Conservation (phyloP, 2,888 invertebrate species). For the Amphimallon solstitiale region DNA sequence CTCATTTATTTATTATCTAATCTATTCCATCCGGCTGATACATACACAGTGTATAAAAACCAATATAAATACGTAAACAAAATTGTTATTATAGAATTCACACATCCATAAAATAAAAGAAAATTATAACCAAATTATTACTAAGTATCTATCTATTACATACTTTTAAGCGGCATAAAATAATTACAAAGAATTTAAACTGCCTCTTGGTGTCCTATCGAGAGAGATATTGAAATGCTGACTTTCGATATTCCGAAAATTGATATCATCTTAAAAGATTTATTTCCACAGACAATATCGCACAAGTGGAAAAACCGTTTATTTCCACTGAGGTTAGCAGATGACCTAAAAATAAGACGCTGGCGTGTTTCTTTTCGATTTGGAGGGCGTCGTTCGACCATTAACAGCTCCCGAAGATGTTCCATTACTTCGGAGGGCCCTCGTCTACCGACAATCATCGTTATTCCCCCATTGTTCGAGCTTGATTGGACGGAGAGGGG, state of each 20-base stretch:
- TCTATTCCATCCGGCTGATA: too few relatives aligned
- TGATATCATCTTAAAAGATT: background rate
- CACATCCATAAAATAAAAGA: too few relatives aligned
- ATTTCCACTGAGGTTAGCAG: constrained; percentile 14
- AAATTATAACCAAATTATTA: too few relatives aligned
- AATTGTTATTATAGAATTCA: too few relatives aligned
- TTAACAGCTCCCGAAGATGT: constrained; percentile 61
- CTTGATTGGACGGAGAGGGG: constrained; percentile 56
- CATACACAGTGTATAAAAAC: too few relatives aligned
- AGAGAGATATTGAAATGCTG: too few relatives aligned
- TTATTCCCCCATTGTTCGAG: constrained; percentile 61
- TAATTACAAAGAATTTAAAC: too few relatives aligned
- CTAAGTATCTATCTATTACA: too few relatives aligned
- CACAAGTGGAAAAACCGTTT: constrained; percentile 19
- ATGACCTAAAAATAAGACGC: constrained; percentile 32
- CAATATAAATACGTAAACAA: too few relatives aligned
- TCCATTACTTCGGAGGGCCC: constrained; percentile 59
- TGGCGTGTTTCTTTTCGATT: constrained; percentile 21
- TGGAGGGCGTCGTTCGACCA: constrained; percentile 54
- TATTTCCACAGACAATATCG: constrained; percentile 12
- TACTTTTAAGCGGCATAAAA: too few relatives aligned
- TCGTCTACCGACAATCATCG: constrained; percentile 62
- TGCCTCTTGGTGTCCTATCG: too few relatives aligned
- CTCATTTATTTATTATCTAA: too few relatives aligned
- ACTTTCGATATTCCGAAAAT: background rate